Evolutionary conservation across 1,140 invertebrate species (phyloP).

Genomic region (Brachionus calyciflorus): DNA sequence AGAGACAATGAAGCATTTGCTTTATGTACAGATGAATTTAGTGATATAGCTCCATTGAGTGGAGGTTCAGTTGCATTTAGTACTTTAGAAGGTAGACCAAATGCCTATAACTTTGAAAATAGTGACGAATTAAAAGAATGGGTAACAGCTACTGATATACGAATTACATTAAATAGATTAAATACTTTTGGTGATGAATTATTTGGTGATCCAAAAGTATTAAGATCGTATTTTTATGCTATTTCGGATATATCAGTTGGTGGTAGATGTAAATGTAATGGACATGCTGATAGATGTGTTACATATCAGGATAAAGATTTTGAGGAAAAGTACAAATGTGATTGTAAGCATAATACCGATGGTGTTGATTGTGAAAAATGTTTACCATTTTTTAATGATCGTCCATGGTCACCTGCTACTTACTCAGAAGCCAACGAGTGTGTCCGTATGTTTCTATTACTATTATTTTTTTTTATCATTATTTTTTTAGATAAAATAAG

Average conservation of each 20-base stretch:
- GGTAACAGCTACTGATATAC: conserved; percentile 91
- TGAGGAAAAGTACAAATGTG: conserved; percentile 68
- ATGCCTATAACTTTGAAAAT: conserved; percentile 82
- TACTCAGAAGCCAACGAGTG: conserved; percentile 85
- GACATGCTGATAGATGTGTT: conserved; percentile 84
- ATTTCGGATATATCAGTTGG: conserved; percentile 93
- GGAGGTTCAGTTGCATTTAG: conserved; percentile 92
- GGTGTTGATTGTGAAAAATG: conserved; percentile 83
- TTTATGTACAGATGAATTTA: conserved; percentile 86
- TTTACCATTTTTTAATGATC: conserved; percentile 88
- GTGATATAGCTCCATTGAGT: conserved; percentile 89
- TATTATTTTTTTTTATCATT: too few species aligned
- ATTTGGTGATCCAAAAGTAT: conserved; percentile 84
- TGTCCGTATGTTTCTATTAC: conserved; percentile 81
- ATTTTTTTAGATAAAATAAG: too few species aligned
- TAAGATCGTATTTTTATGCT: conserved; percentile 95
- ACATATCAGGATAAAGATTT: conserved; percentile 46
- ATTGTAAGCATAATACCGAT: conserved; percentile 86
- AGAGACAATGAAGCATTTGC: conserved; percentile 62
- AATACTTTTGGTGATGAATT: conserved; percentile 98
- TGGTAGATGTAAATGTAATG: conserved; percentile 94
- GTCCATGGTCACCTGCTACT: conserved; percentile 85
- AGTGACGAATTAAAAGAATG: conserved; percentile 79
- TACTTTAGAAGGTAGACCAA: conserved; percentile 87
- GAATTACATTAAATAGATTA: conserved; percentile 80